Conservation (phyloP, 64 coral and sea anemone species). For the Orbicella faveolata region DNA sequence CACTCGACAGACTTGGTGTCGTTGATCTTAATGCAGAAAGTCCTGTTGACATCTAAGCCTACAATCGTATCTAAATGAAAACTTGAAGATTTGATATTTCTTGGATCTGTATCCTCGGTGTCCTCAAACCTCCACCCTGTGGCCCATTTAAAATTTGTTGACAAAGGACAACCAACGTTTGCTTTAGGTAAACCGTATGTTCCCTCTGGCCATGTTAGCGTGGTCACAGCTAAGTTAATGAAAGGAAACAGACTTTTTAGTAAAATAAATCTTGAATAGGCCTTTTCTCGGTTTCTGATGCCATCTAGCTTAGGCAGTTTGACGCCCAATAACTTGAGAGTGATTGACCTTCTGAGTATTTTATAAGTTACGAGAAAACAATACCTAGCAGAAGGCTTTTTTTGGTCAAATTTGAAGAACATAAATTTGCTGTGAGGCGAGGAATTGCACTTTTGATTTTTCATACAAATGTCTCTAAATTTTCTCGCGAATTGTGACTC, state of each 20-base stretch:
- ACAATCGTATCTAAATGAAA: slow-evolving; percentile 25
- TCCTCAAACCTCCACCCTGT: slow-evolving; percentile 44
- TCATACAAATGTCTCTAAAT: too few species aligned
- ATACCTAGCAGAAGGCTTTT: too few species aligned
- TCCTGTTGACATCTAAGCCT: slow-evolving; percentile 9
- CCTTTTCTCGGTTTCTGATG: too few species aligned
- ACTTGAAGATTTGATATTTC: not conserved
- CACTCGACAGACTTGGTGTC: not conserved
- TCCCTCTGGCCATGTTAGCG: slow-evolving; percentile 13
- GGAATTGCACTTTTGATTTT: too few species aligned
- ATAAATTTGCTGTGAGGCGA: too few species aligned
- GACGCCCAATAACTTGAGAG: too few species aligned
- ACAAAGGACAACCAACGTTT: slow-evolving; percentile 19
- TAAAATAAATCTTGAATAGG: too few species aligned
- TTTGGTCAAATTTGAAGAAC: too few species aligned
- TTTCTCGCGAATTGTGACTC: too few species aligned
- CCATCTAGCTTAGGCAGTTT: too few species aligned
- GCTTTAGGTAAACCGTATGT: slow-evolving; percentile 20
- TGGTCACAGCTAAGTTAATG: not conserved
- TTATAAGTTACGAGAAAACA: too few species aligned
- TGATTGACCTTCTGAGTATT: too few species aligned
- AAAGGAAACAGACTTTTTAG: not conserved
- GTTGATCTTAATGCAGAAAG: slow-evolving; percentile 16
- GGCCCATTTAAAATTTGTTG: not conserved
- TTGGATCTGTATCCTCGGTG: not conserved